Percentiles rank a stretch among this genome's conserved stretches.
Conservation (phyloP, 2,888 invertebrate genomes). For the Neoitamus cyanurus region DNA sequence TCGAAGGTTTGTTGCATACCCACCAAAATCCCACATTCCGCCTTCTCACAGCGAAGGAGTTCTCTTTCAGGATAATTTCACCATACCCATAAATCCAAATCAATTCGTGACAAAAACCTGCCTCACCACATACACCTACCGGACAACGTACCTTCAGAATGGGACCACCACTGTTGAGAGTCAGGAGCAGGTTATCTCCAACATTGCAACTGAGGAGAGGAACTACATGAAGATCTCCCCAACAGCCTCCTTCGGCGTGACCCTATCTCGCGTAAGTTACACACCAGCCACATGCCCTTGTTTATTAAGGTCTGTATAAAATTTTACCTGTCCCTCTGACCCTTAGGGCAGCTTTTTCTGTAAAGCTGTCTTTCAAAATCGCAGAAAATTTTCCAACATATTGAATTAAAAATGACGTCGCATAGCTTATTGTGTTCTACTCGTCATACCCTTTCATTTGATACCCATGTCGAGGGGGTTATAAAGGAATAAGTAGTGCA, state of each 20-base stretch:
- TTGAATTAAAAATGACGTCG: too few relatives aligned
- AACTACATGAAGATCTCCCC: slow-evolving; percentile 67
- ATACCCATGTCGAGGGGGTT: too few relatives aligned
- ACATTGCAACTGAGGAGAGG: slow-evolving; percentile 72
- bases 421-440: too few relatives aligned
- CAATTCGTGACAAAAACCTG: slow-evolving; percentile 85
- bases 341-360: too few relatives aligned
- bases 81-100: slow-evolving; percentile 60
- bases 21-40: too few relatives aligned
- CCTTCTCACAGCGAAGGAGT: background rate
- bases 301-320: too few relatives aligned
- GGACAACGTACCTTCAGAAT: slow-evolving; percentile 82
- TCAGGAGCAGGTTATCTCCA: slow-evolving; percentile 75
- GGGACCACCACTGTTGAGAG: slow-evolving; percentile 74
- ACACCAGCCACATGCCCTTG: background rate
- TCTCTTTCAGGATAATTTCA: slow-evolving; percentile 59
- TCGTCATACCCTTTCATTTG: too few relatives aligned
- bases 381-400: too few relatives aligned
- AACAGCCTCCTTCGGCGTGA: slow-evolving; percentile 65
- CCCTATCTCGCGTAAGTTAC: slow-evolving; percentile 67
- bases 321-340: too few relatives aligned
- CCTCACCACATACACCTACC: slow-evolving; percentile 87
- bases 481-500: too few relatives aligned
- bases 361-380: too few relatives aligned
- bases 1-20: slow-evolving; percentile 67